Evolutionary conservation across 2,888 invertebrate genomes (phyloP).

Genomic region (Theristus sp.): DNA sequence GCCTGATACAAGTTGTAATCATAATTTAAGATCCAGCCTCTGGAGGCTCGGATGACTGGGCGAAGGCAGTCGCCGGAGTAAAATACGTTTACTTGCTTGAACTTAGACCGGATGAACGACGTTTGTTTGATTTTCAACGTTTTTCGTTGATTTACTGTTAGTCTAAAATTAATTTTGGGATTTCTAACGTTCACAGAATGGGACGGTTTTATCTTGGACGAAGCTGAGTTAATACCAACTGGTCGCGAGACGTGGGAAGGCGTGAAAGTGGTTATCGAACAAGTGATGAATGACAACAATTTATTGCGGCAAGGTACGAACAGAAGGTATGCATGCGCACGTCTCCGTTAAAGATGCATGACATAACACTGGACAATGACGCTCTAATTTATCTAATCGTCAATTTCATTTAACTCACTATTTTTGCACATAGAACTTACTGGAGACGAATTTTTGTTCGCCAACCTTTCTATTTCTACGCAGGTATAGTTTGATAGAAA

Average conservation of each 20-base stretch:
- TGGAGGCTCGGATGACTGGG: conserved; percentile 29
- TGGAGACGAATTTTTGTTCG: no score
- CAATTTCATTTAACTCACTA: no score
- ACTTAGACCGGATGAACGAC: conserved; percentile 15
- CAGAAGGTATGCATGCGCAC: neutral
- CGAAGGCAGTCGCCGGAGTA: conserved; percentile 21
- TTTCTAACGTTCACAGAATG: no score
- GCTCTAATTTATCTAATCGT: no score
- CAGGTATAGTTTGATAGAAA: no score
- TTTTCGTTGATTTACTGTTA: no score
- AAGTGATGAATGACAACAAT: conserved; percentile 11
- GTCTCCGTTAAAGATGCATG: no score
- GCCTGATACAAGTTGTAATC: no score
- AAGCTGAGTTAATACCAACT: conserved; percentile 24
- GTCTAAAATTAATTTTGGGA: no score
- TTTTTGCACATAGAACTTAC: no score
- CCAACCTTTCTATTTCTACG: no score
- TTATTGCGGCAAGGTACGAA: neutral
- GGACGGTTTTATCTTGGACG: conserved; percentile 27
- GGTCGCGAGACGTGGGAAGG: conserved; percentile 27
- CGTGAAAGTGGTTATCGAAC: conserved; percentile 22
- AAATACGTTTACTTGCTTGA: conserved; percentile 28
- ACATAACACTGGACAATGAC: no score
- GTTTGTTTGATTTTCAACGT: neutral
- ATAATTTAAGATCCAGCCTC: conserved; percentile 26